Evolutionary conservation across 2,888 invertebrate genomes (phyloP), one percentile per base, ranked within the genome.

Genomic region (Abrostola triplasia): DNA sequence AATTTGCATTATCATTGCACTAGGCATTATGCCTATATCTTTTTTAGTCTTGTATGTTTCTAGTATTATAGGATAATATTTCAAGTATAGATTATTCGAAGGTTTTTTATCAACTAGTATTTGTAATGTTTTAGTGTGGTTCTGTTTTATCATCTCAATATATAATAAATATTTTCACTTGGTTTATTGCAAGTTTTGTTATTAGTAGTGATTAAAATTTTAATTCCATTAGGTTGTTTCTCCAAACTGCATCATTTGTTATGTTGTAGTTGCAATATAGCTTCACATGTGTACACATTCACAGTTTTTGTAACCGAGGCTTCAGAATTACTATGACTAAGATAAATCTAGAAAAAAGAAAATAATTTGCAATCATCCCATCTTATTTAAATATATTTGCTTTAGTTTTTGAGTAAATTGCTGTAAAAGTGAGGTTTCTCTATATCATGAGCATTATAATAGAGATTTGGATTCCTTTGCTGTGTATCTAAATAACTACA

Each of bases 1-100:
- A 68, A 77, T 75, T 79, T 81, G 70, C 79, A 82, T 84, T 83
- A 81, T 82, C 76, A 83, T 80, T 76, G 80, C 82, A 9, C 24
- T 13, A 24, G 64, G 63, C 11, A 56, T 62, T 51, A 67, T 71
- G 67, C 67, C 74, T 63, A 68, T 55, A 77, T 80, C 65, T 71
- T 73, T 79, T 73, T 64, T 2, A 24, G 24, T 24, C 24, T 2
- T 24, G 24, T 24, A 24, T 24, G 24, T 24, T 24, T 24, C 1
- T 24, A 24, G 24, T 24, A 24, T 24, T 24, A 24, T 24, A 24
- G 24, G 24, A 24, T 4, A 24, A 24, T 24, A 24, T 24, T 24
- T 2, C 24, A 24, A 24, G 24, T 24, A 24, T 24, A 24, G 1
- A 24, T 24, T 4, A 24, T 24, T 24, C 24, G 1, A 42, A 12